Conservation (phyloP, 2,888 invertebrate genomes). For the Nudaria mundana region DNA sequence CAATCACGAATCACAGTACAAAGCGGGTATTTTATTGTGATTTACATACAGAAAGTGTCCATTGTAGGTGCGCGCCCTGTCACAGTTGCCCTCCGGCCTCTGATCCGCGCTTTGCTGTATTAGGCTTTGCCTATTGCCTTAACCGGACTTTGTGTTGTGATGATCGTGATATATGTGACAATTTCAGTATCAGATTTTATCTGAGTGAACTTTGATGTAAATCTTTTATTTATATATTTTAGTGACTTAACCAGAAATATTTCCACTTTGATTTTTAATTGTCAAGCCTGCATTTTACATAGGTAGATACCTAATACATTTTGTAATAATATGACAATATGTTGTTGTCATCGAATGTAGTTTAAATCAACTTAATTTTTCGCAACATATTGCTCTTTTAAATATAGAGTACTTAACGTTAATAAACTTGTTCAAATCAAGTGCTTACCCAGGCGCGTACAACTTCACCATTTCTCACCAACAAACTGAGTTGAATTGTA, state of each 20-base stretch:
- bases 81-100: conserved; percentile 71
- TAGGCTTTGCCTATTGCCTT: conserved; percentile 37
- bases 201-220: too few species aligned
- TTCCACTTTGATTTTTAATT: too few species aligned
- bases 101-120: conserved; percentile 53
- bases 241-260: too few species aligned
- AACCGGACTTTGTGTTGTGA: conserved; percentile 34
- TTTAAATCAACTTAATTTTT: too few species aligned
- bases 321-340: too few species aligned
- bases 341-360: too few species aligned
- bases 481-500: conserved; percentile 38
- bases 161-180: conserved; percentile 1
- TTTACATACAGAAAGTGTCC: conserved; percentile 72
- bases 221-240: too few species aligned
- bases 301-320: too few species aligned
- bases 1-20: conserved; percentile 73
- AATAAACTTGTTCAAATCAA: not conserved
- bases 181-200: too few species aligned
- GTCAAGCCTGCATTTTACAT: too few species aligned
- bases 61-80: conserved; percentile 67
- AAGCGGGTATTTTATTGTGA: conserved; percentile 78
- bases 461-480: conserved; percentile 47
- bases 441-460: conserved; percentile 12
- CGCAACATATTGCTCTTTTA: too few species aligned
- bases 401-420: too few species aligned